Evolutionary conservation across 2,797 vertebrate species (phyloP).

Genomic region (Acanthopagrus latus): DNA sequence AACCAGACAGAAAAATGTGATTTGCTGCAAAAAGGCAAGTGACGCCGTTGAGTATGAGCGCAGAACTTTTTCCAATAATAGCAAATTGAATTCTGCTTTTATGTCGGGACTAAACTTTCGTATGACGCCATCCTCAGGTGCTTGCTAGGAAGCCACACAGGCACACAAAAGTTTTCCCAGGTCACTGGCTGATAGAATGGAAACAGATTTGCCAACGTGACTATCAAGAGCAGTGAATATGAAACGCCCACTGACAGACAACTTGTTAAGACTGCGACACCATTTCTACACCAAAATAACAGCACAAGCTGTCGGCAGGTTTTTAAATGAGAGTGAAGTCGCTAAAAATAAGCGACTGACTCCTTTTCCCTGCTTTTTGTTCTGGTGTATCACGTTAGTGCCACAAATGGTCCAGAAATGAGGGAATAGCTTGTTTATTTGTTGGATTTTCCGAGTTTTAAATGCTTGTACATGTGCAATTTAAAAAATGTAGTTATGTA

Average conservation of each 20-base stretch:
- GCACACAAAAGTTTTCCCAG: conserved; percentile 26
- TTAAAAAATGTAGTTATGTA: neutral
- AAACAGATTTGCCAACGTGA: neutral
- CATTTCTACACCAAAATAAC: no score
- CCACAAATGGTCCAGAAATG: no score
- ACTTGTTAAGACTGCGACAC: no score
- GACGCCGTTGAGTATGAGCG: neutral
- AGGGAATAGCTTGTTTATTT: neutral
- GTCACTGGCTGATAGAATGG: conserved; percentile 32
- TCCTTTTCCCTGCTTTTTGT: no score
- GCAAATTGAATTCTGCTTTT: neutral
- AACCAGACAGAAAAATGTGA: neutral
- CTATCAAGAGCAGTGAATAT: conserved; percentile 14
- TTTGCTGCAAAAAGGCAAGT: neutral
- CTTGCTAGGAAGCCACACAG: conserved; percentile 16
- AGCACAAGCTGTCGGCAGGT: no score
- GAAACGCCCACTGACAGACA: neutral
- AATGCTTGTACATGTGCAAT: neutral
- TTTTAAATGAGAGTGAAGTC: no score
- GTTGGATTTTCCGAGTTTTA: neutral
- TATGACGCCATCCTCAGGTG: conserved; percentile 1
- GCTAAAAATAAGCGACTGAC: no score
- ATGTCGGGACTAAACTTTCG: neutral
- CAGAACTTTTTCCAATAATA: neutral
- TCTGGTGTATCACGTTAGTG: no score